Base-by-base conservation (phyloP, 2,888 invertebrate species). In the Clitarchus hookeri region DNA sequence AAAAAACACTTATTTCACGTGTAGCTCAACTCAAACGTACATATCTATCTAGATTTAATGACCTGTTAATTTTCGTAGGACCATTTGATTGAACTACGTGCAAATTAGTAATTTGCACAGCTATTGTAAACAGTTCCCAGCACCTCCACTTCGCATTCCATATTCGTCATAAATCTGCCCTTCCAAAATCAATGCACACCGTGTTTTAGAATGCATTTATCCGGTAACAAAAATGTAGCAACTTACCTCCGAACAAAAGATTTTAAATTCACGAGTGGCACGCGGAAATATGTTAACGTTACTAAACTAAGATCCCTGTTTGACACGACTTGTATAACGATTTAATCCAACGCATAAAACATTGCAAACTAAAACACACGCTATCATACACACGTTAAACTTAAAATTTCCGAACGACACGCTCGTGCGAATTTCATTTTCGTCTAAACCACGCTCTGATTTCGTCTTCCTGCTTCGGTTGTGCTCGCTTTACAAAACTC, bases 191-290 rank as follows among this genome's bases (percentile, higher is more conserved):
- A 36, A 36, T 36, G 4, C 36, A 36, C 36, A 36, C 11, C 16
- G 8, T 48, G 6, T 48, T 48, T 48, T 48, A 48, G 48, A 13
- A 8, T 48, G 48, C 48, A 48, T 11, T 13, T 48, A 13, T 13
- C 48, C 48, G 78, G 16, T 36, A 25, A 85, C 0, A 78, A 78
- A 36, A 26, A 83, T 11, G 26, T n/a, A 6, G 9, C 6, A n/a
- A 84, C 25, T 65, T 80, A 53, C 25, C 53, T 77, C 84, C 13
- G 16, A 25, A 84, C 26, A 84, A 25, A 84, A 84, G 44, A 23
- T 65, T 65, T 65, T n/a, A 65, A 65, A 65, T 65, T 65, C 65
- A 19, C 65, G 16, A 65, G n/a, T 65, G n/a, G n/a, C n/a, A 65
- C 65, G n/a, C 19, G n/a, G 65, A 65, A 65, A 65, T 65, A 65